A percentile compares a stretch with the other conserved stretches of the same genome.
Evolutionary conservation across 2,113 vertebrate species (phyloP).

Genomic region (Oryzias woworae): DNA sequence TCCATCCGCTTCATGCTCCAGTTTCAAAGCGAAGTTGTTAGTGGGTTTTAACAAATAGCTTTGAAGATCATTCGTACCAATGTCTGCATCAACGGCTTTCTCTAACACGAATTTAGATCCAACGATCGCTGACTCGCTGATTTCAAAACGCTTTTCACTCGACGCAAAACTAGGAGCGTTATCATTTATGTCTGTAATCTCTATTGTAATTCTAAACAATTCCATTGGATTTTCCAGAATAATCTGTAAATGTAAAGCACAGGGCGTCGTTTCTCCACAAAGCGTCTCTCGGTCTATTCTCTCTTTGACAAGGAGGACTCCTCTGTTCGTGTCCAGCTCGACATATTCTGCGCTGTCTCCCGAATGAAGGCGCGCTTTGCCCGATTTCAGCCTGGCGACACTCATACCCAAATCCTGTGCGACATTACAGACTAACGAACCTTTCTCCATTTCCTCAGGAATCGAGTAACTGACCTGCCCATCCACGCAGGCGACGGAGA

Average conservation of each 20-base stretch:
- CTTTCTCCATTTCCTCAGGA: conserved; percentile 74
- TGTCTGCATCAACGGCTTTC: conserved; percentile 43
- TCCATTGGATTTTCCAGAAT: conserved; percentile 66
- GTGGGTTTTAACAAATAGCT: conserved; percentile 74
- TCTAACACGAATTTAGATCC: conserved; percentile 56
- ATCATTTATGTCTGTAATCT: conserved; percentile 69
- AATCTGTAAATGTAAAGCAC: conserved; percentile 67
- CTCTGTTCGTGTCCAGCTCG: conserved; percentile 57
- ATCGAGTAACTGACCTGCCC: conserved; percentile 72
- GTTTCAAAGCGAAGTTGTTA: conserved; percentile 64
- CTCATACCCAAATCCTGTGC: conserved; percentile 71
- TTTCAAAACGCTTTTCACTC: conserved; percentile 49
- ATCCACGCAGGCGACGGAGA: background rate
- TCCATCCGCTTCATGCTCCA: conserved; percentile 51
- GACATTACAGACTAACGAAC: conserved; percentile 71
- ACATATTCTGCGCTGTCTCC: conserved; percentile 69
- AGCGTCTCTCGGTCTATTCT: conserved; percentile 76
- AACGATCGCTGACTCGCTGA: conserved; percentile 41
- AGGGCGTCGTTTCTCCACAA: conserved; percentile 68
- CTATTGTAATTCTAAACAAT: conserved; percentile 59
- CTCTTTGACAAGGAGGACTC: conserved; percentile 50
- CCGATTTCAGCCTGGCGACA: conserved; percentile 55
- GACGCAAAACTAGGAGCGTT: conserved; percentile 58
- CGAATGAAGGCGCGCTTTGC: conserved; percentile 63
- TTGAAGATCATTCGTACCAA: conserved; percentile 62